phyloP scores from a whole-genome alignment of 2,797 vertebrate species.

The Muscicapa striata region DNA sequence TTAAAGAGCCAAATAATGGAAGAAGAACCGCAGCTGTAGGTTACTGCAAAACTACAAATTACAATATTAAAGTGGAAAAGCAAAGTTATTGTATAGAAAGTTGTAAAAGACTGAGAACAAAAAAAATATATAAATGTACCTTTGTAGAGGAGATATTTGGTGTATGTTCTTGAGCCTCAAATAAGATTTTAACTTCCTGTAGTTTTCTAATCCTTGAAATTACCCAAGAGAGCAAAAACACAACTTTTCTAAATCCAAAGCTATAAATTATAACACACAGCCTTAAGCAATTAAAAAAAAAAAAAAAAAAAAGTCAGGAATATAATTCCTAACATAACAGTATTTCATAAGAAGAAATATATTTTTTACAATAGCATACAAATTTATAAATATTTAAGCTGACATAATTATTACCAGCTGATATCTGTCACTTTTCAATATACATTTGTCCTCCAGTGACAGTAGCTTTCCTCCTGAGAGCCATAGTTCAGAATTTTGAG shows the following conservation, averaged over 20 bases:
- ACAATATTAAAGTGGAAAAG: neutral
- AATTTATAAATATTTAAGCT: constrained; percentile 17
- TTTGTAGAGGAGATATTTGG: neutral
- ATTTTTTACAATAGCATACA: neutral
- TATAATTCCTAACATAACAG: neutral
- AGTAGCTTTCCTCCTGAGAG: constrained; percentile 8
- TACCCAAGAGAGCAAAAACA: neutral
- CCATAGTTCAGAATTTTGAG: constrained; percentile 2
- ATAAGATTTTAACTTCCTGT: neutral
- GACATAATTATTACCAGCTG: neutral
- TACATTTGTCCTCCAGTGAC: constrained; percentile 1
- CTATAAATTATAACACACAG: neutral
- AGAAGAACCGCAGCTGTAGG: neutral
- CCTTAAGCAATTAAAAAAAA: neutral
- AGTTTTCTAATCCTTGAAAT: neutral
- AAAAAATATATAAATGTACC: neutral
- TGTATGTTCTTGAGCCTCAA: neutral
- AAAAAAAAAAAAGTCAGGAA: neutral
- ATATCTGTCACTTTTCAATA: neutral
- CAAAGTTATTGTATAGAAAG: neutral
- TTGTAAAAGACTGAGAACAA: neutral
- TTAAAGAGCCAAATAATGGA: neutral
- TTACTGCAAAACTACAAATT: neutral
- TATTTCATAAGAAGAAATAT: neutral
- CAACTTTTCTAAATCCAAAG: neutral